Evolutionary conservation across 1,140 invertebrate genomes (phyloP).

Genomic region (Bombus turneri): DNA sequence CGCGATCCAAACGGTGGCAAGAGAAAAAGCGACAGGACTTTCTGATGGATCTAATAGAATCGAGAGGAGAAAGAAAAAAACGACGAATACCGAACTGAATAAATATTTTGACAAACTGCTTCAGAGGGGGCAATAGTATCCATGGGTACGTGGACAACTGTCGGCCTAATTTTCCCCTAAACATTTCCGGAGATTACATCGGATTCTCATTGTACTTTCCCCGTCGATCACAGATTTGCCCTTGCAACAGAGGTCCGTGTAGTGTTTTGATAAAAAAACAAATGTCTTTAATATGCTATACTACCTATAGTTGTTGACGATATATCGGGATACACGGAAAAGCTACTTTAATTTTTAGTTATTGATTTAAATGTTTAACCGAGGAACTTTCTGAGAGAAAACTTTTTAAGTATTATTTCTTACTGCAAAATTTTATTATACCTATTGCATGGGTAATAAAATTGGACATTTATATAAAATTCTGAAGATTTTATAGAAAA

Average conservation of each 20-base stretch:
- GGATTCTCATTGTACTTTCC: slow-evolving; percentile 76
- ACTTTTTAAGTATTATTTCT: too few relatives aligned
- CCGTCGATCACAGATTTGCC: slow-evolving; percentile 55
- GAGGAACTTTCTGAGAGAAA: too few relatives aligned
- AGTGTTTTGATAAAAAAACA: slow-evolving; percentile 63
- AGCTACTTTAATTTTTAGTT: not conserved
- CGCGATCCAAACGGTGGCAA: not conserved
- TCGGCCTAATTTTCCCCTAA: slow-evolving; percentile 82
- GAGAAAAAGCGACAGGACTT: not conserved
- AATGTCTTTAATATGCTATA: slow-evolving; percentile 11
- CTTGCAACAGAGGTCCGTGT: slow-evolving; percentile 57
- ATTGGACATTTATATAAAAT: too few relatives aligned
- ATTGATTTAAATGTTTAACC: not conserved
- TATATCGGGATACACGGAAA: not conserved
- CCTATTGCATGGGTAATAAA: too few relatives aligned
- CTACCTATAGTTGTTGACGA: not conserved
- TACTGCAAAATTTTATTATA: too few relatives aligned
- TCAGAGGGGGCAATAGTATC: slow-evolving; percentile 46
- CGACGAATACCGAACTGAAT: slow-evolving; percentile 60
- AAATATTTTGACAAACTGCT: slow-evolving; percentile 78
- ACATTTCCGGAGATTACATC: slow-evolving; percentile 82
- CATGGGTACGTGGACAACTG: slow-evolving; percentile 78
- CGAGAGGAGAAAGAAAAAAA: slow-evolving; percentile 45
- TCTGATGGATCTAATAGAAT: slow-evolving; percentile 3
- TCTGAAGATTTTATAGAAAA: too few relatives aligned